Conservation (phyloP, 2,113 vertebrate species). For the Dipodomys stephensi region DNA sequence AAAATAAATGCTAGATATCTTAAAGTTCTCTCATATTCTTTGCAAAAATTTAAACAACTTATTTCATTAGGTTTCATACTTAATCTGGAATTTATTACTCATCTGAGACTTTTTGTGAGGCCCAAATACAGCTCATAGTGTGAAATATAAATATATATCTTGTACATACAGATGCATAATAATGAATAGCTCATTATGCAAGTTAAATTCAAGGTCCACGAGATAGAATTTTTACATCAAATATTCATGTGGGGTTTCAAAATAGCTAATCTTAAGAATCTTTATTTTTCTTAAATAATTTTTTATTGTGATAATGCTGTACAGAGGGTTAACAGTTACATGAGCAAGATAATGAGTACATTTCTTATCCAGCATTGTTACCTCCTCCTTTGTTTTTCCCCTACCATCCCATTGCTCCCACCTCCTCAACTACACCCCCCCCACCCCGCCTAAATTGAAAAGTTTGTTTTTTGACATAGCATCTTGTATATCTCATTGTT, state of each 20-base stretch:
- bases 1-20: background rate
- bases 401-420: too few relatives aligned
- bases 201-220: background rate
- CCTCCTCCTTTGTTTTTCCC: too few relatives aligned
- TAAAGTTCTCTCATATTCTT: background rate
- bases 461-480: too few relatives aligned
- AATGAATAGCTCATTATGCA: background rate
- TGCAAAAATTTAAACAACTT: slow-evolving; percentile 18
- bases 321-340: too few relatives aligned
- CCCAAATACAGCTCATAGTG: background rate
- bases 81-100: slow-evolving; percentile 17
- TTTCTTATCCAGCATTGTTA: too few relatives aligned
- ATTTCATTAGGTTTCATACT: slow-evolving; percentile 53
- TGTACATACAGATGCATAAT: background rate
- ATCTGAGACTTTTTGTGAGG: background rate
- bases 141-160: background rate
- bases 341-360: too few relatives aligned
- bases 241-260: background rate
- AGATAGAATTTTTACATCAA: background rate
- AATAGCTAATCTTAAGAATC: background rate
- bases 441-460: too few relatives aligned
- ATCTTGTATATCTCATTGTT: too few relatives aligned
- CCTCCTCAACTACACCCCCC: too few relatives aligned
- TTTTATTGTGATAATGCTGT: too few relatives aligned
- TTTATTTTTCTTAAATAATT: too few relatives aligned